These are phyloP conservation scores for Dolichotis patagonum DNA, from an alignment of 2,113 vertebrate genomes.

Conservation along the genomic window DNA sequence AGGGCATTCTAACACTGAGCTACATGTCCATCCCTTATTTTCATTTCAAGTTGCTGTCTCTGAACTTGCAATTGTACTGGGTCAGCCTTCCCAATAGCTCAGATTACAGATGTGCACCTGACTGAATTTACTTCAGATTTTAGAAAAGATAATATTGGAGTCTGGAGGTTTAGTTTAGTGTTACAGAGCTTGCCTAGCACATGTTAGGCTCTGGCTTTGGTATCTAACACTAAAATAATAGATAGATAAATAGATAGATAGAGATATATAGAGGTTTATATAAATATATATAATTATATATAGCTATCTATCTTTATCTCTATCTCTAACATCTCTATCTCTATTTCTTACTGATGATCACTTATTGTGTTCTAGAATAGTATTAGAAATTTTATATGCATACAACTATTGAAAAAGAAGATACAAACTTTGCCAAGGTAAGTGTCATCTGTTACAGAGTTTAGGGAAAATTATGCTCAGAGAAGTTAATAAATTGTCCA, in stretches of 20 bases:
- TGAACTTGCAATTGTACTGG: neutral
- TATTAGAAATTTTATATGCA: neutral
- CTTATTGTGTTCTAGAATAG: neutral
- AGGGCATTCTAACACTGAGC: neutral
- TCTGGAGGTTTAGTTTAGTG: neutral
- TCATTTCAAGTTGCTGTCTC: neutral
- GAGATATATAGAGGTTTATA: no score
- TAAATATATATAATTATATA: no score
- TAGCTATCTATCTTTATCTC: no score
- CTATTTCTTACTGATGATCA: neutral
- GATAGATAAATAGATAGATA: no score
- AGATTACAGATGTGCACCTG: neutral
- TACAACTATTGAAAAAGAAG: neutral
- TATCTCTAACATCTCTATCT: neutral
- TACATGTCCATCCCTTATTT: neutral
- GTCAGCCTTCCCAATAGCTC: neutral
- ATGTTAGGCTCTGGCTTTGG: neutral
- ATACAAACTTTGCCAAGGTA: neutral
- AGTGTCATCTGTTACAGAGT: neutral
- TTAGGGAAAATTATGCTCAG: neutral
- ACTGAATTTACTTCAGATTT: neutral
- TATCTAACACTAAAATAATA: neutral
- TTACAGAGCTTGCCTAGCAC: neutral
- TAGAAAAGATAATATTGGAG: neutral
- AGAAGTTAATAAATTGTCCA: neutral